A percentile compares a stretch with the other conserved stretches of the same genome.
Conservation (phyloP, 2,797 vertebrate species). For the Galagoides demidoff region DNA sequence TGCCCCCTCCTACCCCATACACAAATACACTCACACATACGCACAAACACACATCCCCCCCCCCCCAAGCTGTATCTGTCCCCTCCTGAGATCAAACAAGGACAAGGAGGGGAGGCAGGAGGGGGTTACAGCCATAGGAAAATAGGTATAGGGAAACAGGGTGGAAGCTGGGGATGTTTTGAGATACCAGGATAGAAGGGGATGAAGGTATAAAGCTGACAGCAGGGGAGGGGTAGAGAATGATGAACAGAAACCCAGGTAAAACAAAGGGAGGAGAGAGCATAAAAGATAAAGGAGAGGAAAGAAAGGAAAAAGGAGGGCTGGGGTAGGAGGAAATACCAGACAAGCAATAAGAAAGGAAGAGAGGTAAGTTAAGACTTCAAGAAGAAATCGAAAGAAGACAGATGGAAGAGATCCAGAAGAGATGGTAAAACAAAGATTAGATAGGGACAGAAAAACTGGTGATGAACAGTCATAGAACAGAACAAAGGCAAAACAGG, state of each 20-base stretch:
- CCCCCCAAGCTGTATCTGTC: conserved; percentile 15
- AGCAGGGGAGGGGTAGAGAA: not conserved
- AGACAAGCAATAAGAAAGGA: not conserved
- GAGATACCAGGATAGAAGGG: not conserved
- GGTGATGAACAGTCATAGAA: not conserved
- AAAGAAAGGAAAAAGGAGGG: not conserved
- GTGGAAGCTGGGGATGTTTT: not conserved
- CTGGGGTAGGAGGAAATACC: no score
- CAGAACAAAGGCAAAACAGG: not conserved
- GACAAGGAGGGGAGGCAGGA: conserved; percentile 36
- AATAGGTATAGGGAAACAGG: not conserved
- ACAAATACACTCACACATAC: not conserved
- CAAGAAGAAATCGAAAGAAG: not conserved
- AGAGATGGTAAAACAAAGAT: not conserved
- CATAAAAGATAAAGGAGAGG: not conserved
- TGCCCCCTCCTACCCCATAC: not conserved
- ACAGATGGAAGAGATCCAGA: not conserved
- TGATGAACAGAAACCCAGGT: not conserved
- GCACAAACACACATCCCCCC: not conserved
- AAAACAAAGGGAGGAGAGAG: not conserved
- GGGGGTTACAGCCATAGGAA: not conserved
- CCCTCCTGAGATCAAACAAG: conserved; percentile 53
- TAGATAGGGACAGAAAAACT: not conserved
- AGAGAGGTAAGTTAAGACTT: not conserved
- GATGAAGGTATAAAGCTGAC: not conserved